Base-by-base conservation (phyloP, 2,888 invertebrate genomes). In the Parnassius apollo region DNA sequence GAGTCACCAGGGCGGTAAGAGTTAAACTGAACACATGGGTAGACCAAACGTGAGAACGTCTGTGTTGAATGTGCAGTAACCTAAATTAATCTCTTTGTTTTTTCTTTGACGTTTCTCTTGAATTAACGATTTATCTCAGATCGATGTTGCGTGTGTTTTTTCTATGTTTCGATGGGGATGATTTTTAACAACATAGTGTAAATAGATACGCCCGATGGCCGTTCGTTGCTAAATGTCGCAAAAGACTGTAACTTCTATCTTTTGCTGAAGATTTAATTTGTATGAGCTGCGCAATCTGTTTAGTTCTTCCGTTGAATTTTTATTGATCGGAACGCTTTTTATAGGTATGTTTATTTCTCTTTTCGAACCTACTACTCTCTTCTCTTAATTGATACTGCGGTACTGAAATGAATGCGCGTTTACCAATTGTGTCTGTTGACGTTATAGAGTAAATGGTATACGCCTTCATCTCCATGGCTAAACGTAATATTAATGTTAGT, bases 1-100 rank as follows among this genome's bases (percentile, higher is more conserved):
- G 93, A 94, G 95, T 92, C 95, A 96, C 92, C 98, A 98, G 96
- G 97, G 97, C 96, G 97, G 97, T 97, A 96, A 97, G 96, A 93
- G 88, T 87, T 86, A 49, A 49, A 85, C 83, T 87, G 86, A 76
- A 86, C 85, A 86, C 85, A 18, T 90, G 91, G 91, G 86, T 91
- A 91, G 91, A 87, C 89, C 81, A 88, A 85, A 81, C 88, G 87
- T 90, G 89, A 88, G 90, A 91, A 90, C 91, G 91, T 91, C 90
- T 91, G 90, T 91, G 91, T 91, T 91, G 91, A 91, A 91, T 88
- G 91, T 89, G 91, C 90, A 89, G 82, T 90, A 83, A 84, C 83
- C 81, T 82, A 78, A 82, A 83, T 18, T 49, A 49, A 88, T 86
- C 86, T 89, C 82, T 89, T 86, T 91, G 87, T 90, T 88, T 87